These are phyloP conservation scores for Epinephelus fuscoguttatus DNA, from an alignment of 2,113 vertebrate genomes.

Conservation along the genomic window DNA sequence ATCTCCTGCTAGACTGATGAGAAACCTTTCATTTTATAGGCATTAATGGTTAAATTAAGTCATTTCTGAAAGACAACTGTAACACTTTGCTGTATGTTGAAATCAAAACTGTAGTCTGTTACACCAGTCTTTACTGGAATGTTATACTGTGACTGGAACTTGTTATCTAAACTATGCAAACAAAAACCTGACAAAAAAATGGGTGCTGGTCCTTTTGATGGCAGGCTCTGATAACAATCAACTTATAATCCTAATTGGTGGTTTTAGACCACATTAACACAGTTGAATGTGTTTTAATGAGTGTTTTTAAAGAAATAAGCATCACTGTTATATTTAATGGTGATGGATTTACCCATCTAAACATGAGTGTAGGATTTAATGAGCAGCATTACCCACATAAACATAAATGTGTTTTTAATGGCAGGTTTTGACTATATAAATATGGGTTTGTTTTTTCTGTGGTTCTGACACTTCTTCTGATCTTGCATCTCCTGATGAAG, in stretches of 20 bases:
- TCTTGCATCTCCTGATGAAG: constrained; percentile 70
- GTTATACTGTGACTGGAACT: constrained; percentile 10
- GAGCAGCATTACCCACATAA: constrained; percentile 56
- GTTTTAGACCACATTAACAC: constrained; percentile 59
- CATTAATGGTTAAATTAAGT: not conserved
- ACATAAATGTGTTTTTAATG: constrained; percentile 61
- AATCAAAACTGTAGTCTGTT: not conserved
- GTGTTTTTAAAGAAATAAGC: constrained; percentile 50
- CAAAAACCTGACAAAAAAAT: not conserved
- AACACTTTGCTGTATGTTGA: not conserved
- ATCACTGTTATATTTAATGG: constrained; percentile 38
- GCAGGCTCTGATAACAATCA: constrained; percentile 12
- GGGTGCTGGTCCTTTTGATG: constrained; percentile 27
- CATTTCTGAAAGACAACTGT: not conserved
- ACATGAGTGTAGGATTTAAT: constrained; percentile 58
- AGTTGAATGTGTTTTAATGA: constrained; percentile 51
- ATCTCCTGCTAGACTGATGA: too few species aligned
- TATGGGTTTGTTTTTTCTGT: constrained; percentile 60
- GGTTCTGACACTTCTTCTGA: constrained; percentile 60
- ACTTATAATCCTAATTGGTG: constrained; percentile 54
- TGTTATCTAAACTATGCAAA: not conserved
- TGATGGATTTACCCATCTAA: constrained; percentile 40
- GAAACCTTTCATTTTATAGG: not conserved
- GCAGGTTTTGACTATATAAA: constrained; percentile 52
- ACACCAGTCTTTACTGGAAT: not conserved